Base-by-base conservation (phyloP, 2,888 invertebrate species). In the Athalia circularis region DNA sequence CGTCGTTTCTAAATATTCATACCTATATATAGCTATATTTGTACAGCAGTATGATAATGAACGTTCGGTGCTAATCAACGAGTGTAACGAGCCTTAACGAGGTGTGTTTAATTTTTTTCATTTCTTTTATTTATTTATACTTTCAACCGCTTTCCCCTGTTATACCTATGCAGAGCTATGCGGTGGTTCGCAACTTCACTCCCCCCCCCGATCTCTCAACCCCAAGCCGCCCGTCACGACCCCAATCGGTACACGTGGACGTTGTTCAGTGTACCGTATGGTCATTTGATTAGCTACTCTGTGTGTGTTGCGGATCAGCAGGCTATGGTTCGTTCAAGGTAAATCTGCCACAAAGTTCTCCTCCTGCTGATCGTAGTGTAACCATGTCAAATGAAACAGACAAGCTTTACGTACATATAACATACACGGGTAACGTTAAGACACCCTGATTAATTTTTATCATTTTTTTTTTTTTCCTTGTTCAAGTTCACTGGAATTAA, bases 281-380 rank as follows among this genome's bases (percentile, higher is more conserved):
- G 6, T 72, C 72, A 72, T 72, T 72, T 72, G 72, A 72, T 72
- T 72, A 72, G 72, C 59, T 57, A 47, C 13, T 8, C 72, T 52
- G 72, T 72, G 59, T 72, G 72, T 47, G 52, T 45, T n/a, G n/a
- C 43, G 59, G 13, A 59, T 59, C 59, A 59, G 70, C 13, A 45
- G 57, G 70, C 47, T 72, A 72, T 45, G 57, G 59, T 72, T 43
- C 59, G 70, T 72, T 59, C 70, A 59, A 59, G 70, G 45, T 59
- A 72, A 72, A 72, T 72, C 57, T 72, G 59, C 72, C 72, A 59
- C 59, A 59, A 72, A 72, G 72, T 72, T 72, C 29, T 72, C 72
- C 13, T 72, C 59, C 29, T 29, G 29, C 29, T 29, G 29, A 29
- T 29, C 29, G 29, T 29, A 9, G 52, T 11, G 72, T n/a, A 72